These are phyloP conservation scores for Xylota sylvarum DNA, from an alignment of 2,888 invertebrate genomes.

Conservation along the genomic window DNA sequence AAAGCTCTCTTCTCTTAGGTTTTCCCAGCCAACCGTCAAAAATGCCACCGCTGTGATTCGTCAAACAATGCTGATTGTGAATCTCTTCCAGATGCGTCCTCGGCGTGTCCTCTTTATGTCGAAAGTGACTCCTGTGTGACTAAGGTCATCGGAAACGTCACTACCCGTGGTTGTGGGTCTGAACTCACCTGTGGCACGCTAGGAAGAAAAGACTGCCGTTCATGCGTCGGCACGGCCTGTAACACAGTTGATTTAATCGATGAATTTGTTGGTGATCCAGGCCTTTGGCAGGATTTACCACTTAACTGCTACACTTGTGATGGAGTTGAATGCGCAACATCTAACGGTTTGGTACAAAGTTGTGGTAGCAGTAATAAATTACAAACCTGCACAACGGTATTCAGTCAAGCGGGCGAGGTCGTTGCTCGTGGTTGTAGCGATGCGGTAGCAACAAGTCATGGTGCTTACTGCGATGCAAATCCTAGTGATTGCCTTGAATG, in stretches of 20 bases:
- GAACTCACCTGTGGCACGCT: conserved; percentile 74
- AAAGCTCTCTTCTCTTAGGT: conserved; percentile 11
- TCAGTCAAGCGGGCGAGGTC: conserved; percentile 64
- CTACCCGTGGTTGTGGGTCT: conserved; percentile 78
- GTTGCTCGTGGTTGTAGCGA: conserved; percentile 78
- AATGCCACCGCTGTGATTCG: conserved; percentile 78
- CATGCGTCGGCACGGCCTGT: conserved; percentile 68
- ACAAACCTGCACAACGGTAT: conserved; percentile 78
- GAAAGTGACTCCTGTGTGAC: conserved; percentile 77
- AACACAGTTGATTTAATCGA: conserved; percentile 71
- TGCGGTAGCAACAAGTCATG: conserved; percentile 43
- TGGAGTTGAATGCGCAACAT: conserved; percentile 67
- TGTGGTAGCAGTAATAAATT: conserved; percentile 68
- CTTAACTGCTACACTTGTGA: conserved; percentile 78
- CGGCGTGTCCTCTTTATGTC: conserved; percentile 76
- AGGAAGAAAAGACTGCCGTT: conserved; percentile 70
- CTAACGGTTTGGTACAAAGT: conserved; percentile 6
- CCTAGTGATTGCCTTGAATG: conserved; percentile 80
- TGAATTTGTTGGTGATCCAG: conserved; percentile 71
- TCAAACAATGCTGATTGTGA: conserved; percentile 70
- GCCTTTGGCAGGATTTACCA: conserved; percentile 78
- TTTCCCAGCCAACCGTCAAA: conserved; percentile 76
- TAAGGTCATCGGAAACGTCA: conserved; percentile 71
- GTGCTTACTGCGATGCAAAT: conserved; percentile 67
- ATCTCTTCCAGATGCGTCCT: conserved; percentile 39